Percentiles rank a stretch among this genome's conserved stretches.
These are phyloP conservation scores for Anguilla anguilla DNA, from an alignment of 2,797 vertebrate genomes.

Conservation along the genomic window DNA sequence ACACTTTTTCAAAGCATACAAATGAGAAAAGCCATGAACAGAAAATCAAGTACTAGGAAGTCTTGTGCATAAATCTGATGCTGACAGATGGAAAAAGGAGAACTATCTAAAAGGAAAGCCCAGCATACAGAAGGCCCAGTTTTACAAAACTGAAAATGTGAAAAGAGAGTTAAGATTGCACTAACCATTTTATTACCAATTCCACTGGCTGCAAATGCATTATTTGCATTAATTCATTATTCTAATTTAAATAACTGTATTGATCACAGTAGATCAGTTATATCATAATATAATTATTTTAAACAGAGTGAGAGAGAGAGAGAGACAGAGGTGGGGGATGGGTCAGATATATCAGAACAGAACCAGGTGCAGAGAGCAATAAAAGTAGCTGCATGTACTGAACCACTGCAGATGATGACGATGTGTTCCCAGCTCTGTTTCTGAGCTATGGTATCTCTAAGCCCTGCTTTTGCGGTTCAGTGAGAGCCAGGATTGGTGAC, in stretches of 20 bases:
- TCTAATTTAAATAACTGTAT: neutral
- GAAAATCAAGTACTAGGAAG: neutral
- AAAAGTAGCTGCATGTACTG: neutral
- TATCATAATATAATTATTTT: neutral
- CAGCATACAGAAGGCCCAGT: neutral
- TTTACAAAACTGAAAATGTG: neutral
- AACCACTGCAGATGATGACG: neutral
- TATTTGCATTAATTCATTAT: neutral
- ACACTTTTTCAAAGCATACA: neutral
- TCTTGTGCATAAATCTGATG: neutral
- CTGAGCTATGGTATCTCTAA: neutral
- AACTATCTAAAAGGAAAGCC: neutral
- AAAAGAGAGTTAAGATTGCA: neutral
- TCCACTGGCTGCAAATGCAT: neutral
- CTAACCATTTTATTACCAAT: neutral
- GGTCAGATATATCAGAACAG: neutral
- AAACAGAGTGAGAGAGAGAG: neutral
- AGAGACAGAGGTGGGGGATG: no score
- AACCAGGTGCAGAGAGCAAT: neutral
- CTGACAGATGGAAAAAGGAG: neutral
- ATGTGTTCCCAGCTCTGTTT: neutral
- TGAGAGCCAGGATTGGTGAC: neutral
- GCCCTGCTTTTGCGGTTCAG: neutral
- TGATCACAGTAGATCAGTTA: neutral
- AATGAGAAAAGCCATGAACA: constrained; percentile 1